Evolutionary conservation across 2,888 invertebrate species (phyloP).

Genomic region (Toxonevra muliebris): DNA sequence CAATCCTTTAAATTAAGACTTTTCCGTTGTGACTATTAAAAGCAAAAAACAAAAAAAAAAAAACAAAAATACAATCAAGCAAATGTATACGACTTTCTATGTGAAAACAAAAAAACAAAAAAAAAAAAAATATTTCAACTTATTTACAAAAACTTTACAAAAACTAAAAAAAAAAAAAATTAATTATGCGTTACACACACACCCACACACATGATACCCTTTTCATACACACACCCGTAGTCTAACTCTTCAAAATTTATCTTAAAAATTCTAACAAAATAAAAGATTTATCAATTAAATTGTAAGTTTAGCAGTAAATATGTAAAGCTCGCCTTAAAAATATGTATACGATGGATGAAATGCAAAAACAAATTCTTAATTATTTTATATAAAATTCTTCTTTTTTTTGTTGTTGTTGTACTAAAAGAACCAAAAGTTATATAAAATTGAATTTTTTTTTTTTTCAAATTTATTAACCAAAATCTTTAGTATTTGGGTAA

Average conservation of each 20-base stretch:
- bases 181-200: background rate
- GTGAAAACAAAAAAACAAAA: conserved; percentile 34
- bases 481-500: too few relatives aligned
- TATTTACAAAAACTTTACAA: conserved; percentile 42
- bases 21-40: too few relatives aligned
- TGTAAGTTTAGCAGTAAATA: conserved; percentile 16
- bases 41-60: conserved; percentile 17
- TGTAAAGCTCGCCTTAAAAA: conserved; percentile 27
- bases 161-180: conserved; percentile 24
- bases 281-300: conserved; percentile 16
- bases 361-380: background rate
- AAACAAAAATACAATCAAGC: conserved; percentile 49
- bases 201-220: background rate
- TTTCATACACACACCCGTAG: conserved; percentile 9
- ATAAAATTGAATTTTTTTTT: too few relatives aligned
- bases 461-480: too few relatives aligned
- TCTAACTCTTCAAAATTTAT: conserved; percentile 9
- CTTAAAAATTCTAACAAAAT: conserved; percentile 8
- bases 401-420: background rate
- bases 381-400: background rate
- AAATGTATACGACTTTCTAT: conserved; percentile 60
- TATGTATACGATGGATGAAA: conserved; percentile 25
- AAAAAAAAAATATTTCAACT: conserved; percentile 44
- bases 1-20: background rate
- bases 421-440: too few relatives aligned